phyloP scores from a whole-genome alignment of 2,888 invertebrate species.

The Lasioglossum zephyrum region DNA sequence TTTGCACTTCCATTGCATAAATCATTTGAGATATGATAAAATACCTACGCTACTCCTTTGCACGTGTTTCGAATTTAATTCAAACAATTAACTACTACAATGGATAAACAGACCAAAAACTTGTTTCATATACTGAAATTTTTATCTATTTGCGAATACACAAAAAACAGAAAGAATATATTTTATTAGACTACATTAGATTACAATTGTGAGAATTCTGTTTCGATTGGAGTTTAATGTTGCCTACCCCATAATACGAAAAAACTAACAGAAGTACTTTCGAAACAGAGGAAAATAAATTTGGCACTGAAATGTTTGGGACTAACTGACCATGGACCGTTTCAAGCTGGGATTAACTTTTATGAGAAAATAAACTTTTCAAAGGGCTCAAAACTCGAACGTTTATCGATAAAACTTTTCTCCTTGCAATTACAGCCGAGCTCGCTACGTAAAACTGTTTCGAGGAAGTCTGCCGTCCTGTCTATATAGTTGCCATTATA shows the following conservation, averaged over 20 bases:
- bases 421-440: background rate
- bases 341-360: conserved; percentile 4
- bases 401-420: conserved; percentile 18
- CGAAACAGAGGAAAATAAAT: background rate
- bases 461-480: background rate
- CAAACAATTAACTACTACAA: background rate
- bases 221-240: background rate
- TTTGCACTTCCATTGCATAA: too few relatives aligned
- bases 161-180: background rate
- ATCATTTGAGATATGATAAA: too few relatives aligned
- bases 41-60: too few relatives aligned
- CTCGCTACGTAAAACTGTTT: background rate
- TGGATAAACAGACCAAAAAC: background rate
- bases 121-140: background rate
- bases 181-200: background rate
- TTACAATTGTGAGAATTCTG: background rate
- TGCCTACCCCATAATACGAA: background rate
- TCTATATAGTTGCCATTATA: background rate
- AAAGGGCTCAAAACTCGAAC: background rate
- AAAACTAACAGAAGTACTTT: background rate
- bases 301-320: background rate
- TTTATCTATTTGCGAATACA: background rate
- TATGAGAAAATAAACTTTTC: conserved; percentile 7
- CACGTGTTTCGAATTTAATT: background rate
- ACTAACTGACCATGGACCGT: conserved; percentile 12